Evolutionary conservation across 2,797 vertebrate species (phyloP).

Genomic region (Knipowitschia caucasica): DNA sequence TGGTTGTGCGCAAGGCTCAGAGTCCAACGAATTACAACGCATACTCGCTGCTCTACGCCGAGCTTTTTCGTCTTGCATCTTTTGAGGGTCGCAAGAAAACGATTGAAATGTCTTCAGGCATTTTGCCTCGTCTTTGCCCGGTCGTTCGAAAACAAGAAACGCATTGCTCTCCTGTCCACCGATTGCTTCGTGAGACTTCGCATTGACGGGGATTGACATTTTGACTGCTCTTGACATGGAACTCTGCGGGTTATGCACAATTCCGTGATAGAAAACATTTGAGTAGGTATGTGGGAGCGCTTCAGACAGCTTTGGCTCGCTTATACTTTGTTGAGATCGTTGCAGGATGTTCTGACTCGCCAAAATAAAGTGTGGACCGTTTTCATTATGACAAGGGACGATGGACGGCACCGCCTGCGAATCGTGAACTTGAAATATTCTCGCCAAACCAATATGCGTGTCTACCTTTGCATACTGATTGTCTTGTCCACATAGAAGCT

Average conservation of each 20-base stretch:
- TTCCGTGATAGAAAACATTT: conserved; percentile 59
- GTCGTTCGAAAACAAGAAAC: conserved; percentile 81
- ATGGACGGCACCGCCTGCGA: conserved; percentile 45
- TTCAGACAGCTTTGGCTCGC: conserved; percentile 77
- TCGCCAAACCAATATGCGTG: conserved; percentile 50
- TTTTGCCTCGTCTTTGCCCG: conserved; percentile 82
- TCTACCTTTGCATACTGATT: conserved; percentile 53
- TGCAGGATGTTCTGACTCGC: conserved; percentile 60
- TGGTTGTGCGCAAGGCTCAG: conserved; percentile 48
- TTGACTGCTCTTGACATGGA: conserved; percentile 74
- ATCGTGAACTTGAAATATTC: conserved; percentile 44
- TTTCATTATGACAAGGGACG: conserved; percentile 54
- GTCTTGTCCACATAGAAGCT: conserved; percentile 41
- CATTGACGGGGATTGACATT: conserved; percentile 76
- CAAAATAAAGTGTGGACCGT: conserved; percentile 49
- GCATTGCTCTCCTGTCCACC: conserved; percentile 75
- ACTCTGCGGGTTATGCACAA: conserved; percentile 56
- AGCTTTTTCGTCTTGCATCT: conserved; percentile 34
- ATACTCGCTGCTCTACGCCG: conserved; percentile 59
- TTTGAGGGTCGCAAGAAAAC: conserved; percentile 54
- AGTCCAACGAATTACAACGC: conserved; percentile 60
- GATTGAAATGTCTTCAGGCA: conserved; percentile 64
- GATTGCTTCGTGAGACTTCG: conserved; percentile 80
- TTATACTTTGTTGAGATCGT: conserved; percentile 59
- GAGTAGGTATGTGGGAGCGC: conserved; percentile 56